Percentiles rank a stretch among this genome's conserved stretches.
Evolutionary conservation across 2,888 invertebrate species (phyloP).

Genomic region (Margaritifera margaritifera): DNA sequence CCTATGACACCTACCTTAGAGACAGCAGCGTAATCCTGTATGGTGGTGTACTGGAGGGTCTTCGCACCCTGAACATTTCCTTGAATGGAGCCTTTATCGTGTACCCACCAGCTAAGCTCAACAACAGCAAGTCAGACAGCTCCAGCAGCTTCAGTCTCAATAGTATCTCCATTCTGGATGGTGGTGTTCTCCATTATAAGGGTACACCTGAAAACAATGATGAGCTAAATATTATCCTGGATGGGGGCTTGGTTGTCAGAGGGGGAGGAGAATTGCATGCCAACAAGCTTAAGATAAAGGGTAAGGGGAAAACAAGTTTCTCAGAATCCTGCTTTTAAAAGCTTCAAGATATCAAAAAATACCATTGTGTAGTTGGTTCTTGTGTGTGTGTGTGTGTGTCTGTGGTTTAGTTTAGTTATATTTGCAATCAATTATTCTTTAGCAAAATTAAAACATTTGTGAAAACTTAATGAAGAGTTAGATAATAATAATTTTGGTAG

Average conservation of each 20-base stretch:
- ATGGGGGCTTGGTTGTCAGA: slow-evolving; percentile 43
- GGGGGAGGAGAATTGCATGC: slow-evolving; percentile 49
- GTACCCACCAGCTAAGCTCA: slow-evolving; percentile 43
- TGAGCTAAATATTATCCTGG: slow-evolving; percentile 35
- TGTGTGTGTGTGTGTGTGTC: no score
- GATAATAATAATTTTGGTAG: no score
- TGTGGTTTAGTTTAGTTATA: no score
- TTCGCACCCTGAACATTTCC: slow-evolving; percentile 54
- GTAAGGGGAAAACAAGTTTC: slow-evolving; percentile 19
- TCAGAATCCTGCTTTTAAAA: no score
- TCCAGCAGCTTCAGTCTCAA: slow-evolving; percentile 29
- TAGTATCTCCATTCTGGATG: slow-evolving; percentile 51
- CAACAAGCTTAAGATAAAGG: slow-evolving; percentile 42
- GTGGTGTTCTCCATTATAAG: slow-evolving; percentile 47
- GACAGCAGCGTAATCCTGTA: slow-evolving; percentile 45
- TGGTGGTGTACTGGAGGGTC: slow-evolving; percentile 50
- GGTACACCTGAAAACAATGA: slow-evolving; percentile 44
- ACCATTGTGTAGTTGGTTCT: no score
- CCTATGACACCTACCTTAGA: slow-evolving; percentile 52
- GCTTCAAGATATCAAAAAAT: no score
- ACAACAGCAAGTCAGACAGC: no score
- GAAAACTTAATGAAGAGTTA: no score
- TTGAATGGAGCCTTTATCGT: slow-evolving; percentile 47
- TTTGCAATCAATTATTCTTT: no score
- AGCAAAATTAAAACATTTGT: no score